Percentiles rank a stretch among this genome's conserved stretches.
phyloP scores from a whole-genome alignment of 2,888 invertebrate species.

The Slavum lentiscoides region DNA sequence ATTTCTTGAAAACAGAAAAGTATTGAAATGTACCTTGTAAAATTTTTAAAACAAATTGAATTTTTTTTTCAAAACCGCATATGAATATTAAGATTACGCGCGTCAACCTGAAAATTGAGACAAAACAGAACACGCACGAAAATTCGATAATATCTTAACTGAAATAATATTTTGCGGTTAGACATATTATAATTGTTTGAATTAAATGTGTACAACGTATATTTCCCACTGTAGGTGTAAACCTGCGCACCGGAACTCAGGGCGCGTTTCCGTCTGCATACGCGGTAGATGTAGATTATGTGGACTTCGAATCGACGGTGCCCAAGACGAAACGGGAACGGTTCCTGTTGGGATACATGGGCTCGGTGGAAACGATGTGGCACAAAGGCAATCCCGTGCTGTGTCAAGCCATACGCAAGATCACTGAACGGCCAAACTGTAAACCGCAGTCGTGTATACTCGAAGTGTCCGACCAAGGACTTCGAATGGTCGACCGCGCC shows the following conservation, averaged over 20 bases:
- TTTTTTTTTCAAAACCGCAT: no score
- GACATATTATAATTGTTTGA: no score
- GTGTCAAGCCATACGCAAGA: slow-evolving; percentile 87
- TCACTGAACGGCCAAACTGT: slow-evolving; percentile 63
- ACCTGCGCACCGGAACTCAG: slow-evolving; percentile 87
- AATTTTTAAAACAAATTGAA: no score
- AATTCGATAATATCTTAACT: no score
- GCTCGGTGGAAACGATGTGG: slow-evolving; percentile 92
- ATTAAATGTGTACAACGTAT: no score
- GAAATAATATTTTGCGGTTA: no score
- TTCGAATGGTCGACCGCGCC: slow-evolving; percentile 91
- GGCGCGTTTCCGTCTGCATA: slow-evolving; percentile 98
- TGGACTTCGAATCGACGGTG: slow-evolving; percentile 88
- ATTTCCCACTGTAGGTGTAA: slow-evolving; percentile 80
- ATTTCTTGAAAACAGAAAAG: no score
- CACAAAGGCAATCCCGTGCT: slow-evolving; percentile 97
- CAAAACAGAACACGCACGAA: no score
- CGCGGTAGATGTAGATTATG: slow-evolving; percentile 94
- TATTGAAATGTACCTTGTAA: no score
- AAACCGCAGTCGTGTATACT: slow-evolving; percentile 77
- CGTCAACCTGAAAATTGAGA: no score
- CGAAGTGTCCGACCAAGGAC: slow-evolving; percentile 93
- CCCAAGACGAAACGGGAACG: slow-evolving; percentile 84
- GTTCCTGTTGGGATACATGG: slow-evolving; percentile 89
- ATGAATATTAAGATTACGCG: no score